Evolutionary conservation across 1,140 invertebrate genomes (phyloP), one percentile per base, ranked within the genome.

Genomic region (Telenomus remus): DNA sequence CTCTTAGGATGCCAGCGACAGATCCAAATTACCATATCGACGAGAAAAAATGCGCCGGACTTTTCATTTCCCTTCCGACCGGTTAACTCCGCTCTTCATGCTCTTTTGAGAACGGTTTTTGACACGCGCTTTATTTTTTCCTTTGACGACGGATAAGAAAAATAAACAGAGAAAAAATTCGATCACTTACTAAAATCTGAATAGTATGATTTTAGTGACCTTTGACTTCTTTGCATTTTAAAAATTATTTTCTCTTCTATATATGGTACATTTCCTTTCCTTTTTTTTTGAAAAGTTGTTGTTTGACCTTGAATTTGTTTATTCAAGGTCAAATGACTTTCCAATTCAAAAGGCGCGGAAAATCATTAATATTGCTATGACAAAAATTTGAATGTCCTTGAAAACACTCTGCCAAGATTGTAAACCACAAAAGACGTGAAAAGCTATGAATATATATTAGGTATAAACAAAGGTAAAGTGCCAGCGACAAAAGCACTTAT

Each of bases 401-500:
- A 46, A 27, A 49, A 42, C 55, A 54, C 70, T 70, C 34, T 19
- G 14, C 64, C 66, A 46, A 59, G 66, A 78, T 71, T 49, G 54
- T 73, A 64, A 73, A 78, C 65, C 61, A 33, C 71, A 68, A 61
- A 82, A 79, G 77, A 84, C 78, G 82, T 82, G 79, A 74, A 73
- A 76, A 73, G 79, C 82, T 81, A 86, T 86, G 84, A 85, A 85
- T 86, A 85, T 86, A 85, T 84, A 86, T 85, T 84, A 86, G 77
- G 57, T 75, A 63, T 80, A 82, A 84, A 81, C 81, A 85, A 84
- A 83, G 82, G 59, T 61, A 44, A 49, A 46, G 7, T 37, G 19
- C 19, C 2, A 27, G n/a, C 39, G 14, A 53, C 65, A 60, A 69
- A 64, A 55, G 6, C 14, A 37, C 35, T 65, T 59, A 44, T 73